Evolutionary conservation across 2,797 vertebrate species (phyloP).

Genomic region (Danio tinwini): DNA sequence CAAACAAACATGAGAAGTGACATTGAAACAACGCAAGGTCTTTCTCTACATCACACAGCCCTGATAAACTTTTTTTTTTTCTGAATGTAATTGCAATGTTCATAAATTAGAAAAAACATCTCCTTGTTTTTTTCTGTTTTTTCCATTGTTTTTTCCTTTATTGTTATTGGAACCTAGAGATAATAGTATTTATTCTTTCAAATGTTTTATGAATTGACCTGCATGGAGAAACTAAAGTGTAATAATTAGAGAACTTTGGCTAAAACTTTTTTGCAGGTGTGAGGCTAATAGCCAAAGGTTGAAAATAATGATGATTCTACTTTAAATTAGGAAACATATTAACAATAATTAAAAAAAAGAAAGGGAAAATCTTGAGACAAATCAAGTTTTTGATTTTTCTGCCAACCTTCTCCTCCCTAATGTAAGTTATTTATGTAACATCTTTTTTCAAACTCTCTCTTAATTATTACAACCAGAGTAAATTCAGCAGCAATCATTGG

Average conservation of each 20-base stretch:
- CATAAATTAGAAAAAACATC: too few relatives aligned
- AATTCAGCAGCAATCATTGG: background rate
- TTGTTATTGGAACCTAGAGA: too few relatives aligned
- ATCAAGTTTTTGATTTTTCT: background rate
- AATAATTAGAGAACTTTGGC: background rate
- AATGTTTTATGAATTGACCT: background rate
- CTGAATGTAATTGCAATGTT: too few relatives aligned
- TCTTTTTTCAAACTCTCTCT: background rate
- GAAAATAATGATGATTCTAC: background rate
- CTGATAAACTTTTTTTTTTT: too few relatives aligned
- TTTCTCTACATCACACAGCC: too few relatives aligned
- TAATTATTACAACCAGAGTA: background rate
- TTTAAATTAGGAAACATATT: too few relatives aligned
- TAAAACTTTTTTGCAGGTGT: background rate
- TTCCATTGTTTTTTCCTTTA: too few relatives aligned
- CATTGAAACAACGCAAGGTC: too few relatives aligned
- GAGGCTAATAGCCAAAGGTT: background rate
- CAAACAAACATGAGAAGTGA: too few relatives aligned
- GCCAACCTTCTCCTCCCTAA: conserved; percentile 1
- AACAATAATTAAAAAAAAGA: too few relatives aligned
- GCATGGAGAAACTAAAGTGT: background rate
- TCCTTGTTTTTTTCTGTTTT: too few relatives aligned
- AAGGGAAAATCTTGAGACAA: background rate
- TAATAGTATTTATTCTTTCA: background rate
- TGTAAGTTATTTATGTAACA: background rate